Evolutionary conservation across 64 coral and sea anemone genomes (phyloP), one percentile per base, ranked within the genome.

Genomic region (Trachythela sp.): DNA sequence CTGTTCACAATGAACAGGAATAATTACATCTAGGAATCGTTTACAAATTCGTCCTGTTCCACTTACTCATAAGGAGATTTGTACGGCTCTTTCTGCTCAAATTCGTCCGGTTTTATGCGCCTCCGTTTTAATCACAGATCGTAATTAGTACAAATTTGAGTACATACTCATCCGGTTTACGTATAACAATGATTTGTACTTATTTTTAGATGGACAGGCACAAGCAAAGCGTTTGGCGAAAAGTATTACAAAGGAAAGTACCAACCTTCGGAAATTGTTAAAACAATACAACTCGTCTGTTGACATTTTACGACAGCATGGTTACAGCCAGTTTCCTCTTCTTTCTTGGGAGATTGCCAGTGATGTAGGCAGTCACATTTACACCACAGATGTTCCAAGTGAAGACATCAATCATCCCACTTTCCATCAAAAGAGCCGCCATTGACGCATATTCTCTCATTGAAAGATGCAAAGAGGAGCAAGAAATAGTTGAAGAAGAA

Each of bases 381-480:
- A 39, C 75, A 80, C 75, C 27, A 29, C 22, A 64, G 20, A 80
- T 34, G 33, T 39, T 37, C 75, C 14, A 0, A 39, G 37, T 35
- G 37, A 1, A 30, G 75, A 80, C 33, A n/a, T n/a, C n/a, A n/a
- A 39, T 30, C 30, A 80, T 80, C 20, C 75, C 75, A 34, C 27
- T 39, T 18, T 37, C 75, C 33, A 39, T 80, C 20, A 80, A 80
- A 36, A 35, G 75, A 80, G 20, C 37, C 15, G 75, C 75, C 0
- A 80, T 80, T 80, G 75, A 80, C 75, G 75, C 75, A 0, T 30
- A 37, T 80, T 80, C 75, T 35, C 31, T 80, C 33, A 80, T 35
- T 37, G 75, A 80, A 35, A 35, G 75, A 80, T 80, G 75, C 75
- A 80, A 80, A 80, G 75, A 80, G 0, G 75, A 80, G 35, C 75